Conservation (phyloP, 2,888 invertebrate genomes). For the Abscondita cerata region DNA sequence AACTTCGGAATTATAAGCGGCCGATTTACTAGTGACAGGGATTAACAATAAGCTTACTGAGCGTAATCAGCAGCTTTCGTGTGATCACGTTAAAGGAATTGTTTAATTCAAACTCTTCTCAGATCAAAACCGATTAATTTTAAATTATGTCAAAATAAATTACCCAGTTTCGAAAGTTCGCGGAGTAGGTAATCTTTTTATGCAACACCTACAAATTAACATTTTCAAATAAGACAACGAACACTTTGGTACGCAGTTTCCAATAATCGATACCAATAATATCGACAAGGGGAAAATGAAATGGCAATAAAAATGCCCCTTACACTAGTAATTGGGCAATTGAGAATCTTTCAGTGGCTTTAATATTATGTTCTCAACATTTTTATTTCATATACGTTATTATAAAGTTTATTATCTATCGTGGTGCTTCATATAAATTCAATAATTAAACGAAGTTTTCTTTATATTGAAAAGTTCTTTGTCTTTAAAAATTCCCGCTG, state of each 20-base stretch:
- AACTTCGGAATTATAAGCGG: no score
- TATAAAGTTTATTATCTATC: neutral
- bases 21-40: no score
- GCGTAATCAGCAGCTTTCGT: no score
- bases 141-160: no score
- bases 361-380: conserved; percentile 19
- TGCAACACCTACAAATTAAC: no score
- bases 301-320: conserved; percentile 26
- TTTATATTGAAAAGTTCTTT: neutral
- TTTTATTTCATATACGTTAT: neutral
- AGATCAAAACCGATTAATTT: no score
- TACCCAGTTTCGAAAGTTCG: no score
- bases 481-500: neutral
- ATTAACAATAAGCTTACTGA: no score
- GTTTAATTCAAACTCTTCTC: no score
- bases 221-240: neutral
- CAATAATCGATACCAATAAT: conserved; percentile 12
- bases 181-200: no score
- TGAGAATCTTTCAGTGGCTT: conserved; percentile 30
- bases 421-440: neutral
- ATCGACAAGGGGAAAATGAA: conserved; percentile 3
- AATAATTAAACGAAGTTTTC: neutral
- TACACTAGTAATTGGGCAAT: conserved; percentile 27
- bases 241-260: neutral
- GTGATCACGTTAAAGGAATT: no score